These are phyloP conservation scores for Melanostoma scalare DNA, from an alignment of 2,888 invertebrate species.

Conservation along the genomic window DNA sequence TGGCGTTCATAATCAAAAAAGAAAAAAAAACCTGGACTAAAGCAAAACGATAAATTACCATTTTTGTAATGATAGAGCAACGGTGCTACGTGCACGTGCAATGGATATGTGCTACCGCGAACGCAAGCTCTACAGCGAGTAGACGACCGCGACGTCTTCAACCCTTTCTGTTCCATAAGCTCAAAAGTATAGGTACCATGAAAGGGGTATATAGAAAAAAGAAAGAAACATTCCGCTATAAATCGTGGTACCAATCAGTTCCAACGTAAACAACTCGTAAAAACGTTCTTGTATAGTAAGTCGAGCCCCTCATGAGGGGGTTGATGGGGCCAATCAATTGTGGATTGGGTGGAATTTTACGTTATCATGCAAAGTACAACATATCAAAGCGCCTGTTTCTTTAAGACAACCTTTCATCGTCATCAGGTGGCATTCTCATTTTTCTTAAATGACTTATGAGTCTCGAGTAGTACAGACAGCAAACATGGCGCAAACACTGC, in stretches of 20 bases:
- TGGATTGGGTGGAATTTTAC: slow-evolving; percentile 44
- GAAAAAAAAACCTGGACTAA: slow-evolving; percentile 23
- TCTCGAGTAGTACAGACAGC: slow-evolving; percentile 62
- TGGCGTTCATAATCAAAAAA: slow-evolving; percentile 21
- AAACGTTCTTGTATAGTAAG: slow-evolving; percentile 30
- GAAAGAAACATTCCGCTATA: slow-evolving; percentile 33
- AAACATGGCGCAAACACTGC: slow-evolving; percentile 65
- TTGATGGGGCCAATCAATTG: slow-evolving; percentile 1
- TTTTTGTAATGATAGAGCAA: slow-evolving; percentile 30
- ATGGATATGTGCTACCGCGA: slow-evolving; percentile 16
- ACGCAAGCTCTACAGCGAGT: slow-evolving; percentile 23
- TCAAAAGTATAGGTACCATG: neutral
- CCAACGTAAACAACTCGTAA: slow-evolving; percentile 68
- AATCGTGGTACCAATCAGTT: slow-evolving; percentile 71
- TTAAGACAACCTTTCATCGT: slow-evolving; percentile 56
- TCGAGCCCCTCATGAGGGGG: slow-evolving; percentile 23
- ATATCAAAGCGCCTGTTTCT: slow-evolving; percentile 34
- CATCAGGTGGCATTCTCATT: slow-evolving; percentile 67
- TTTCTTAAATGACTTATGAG: slow-evolving; percentile 41
- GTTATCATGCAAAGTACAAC: slow-evolving; percentile 60
- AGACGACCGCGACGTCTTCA: slow-evolving; percentile 23
- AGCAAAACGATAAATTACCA: slow-evolving; percentile 47
- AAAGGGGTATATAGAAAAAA: neutral
- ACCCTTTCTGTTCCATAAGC: slow-evolving; percentile 16
- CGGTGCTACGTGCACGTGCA: slow-evolving; percentile 23